A percentile compares a stretch with the other conserved stretches of the same genome.
These are phyloP conservation scores for Microctenopoma stevenorrisi DNA, from an alignment of 2,797 vertebrate genomes.

Conservation along the genomic window DNA sequence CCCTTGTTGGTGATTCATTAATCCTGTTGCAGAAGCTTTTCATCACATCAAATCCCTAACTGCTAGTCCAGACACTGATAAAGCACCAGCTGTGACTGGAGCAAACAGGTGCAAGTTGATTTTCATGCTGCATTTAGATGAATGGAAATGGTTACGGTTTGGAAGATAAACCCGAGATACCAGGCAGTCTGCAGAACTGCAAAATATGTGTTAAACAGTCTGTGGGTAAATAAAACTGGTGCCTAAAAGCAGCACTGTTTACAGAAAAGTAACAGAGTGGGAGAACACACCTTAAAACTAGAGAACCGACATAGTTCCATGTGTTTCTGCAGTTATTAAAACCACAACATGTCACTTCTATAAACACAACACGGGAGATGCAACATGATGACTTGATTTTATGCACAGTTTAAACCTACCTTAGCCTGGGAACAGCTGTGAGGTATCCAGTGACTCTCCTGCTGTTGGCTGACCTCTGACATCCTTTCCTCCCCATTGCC, in stretches of 20 bases:
- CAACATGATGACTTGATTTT: constrained; percentile 30
- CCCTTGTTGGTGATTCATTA: not conserved
- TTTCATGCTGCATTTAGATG: not conserved
- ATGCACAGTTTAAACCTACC: constrained; percentile 53
- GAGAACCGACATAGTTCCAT: not conserved
- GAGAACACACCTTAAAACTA: constrained; percentile 11
- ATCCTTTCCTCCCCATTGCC: not conserved
- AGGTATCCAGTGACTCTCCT: constrained; percentile 59
- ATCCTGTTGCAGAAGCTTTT: not conserved
- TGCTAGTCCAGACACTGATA: not conserved
- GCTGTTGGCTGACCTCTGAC: constrained; percentile 67
- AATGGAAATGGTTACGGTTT: not conserved
- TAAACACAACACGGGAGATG: not conserved
- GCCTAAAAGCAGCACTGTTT: constrained; percentile 1
- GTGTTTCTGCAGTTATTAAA: too few species aligned
- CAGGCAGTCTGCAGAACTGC: not conserved
- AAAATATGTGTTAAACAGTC: not conserved
- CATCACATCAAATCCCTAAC: not conserved
- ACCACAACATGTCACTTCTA: too few species aligned
- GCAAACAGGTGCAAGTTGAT: constrained; percentile 1
- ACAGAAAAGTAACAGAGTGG: constrained; percentile 6
- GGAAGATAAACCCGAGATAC: not conserved
- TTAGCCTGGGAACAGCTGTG: constrained; percentile 69
- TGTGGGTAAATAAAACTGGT: not conserved
- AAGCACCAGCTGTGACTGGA: not conserved